Conservation (phyloP, 2,888 invertebrate genomes). For the Geotrupes spiniger region DNA sequence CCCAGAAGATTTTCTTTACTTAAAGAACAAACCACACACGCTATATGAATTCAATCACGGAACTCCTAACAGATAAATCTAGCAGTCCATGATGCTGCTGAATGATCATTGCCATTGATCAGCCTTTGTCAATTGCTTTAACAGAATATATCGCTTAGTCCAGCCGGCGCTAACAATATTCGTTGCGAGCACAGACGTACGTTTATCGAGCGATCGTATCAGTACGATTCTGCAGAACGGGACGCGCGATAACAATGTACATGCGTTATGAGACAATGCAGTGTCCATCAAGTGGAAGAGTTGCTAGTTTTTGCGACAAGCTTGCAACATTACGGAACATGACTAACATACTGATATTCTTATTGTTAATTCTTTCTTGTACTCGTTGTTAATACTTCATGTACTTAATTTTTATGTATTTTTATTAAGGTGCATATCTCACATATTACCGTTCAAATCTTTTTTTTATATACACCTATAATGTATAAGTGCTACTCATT, state of each 20-base stretch:
- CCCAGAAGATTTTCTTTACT: slow-evolving; percentile 21
- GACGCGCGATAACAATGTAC: neutral
- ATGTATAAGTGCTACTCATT: no score
- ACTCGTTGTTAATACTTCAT: slow-evolving; percentile 1
- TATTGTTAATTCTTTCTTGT: slow-evolving; percentile 17
- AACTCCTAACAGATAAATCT: slow-evolving; percentile 12
- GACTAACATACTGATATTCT: slow-evolving; percentile 26
- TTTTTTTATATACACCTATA: no score
- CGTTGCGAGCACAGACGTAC: slow-evolving; percentile 8
- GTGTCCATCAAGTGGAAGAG: slow-evolving; percentile 25
- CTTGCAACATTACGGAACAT: slow-evolving; percentile 27
- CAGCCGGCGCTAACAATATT: slow-evolving; percentile 25
- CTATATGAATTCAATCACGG: slow-evolving; percentile 28
- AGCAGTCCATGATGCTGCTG: slow-evolving; percentile 9
- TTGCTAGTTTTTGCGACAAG: slow-evolving; percentile 28
- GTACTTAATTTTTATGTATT: slow-evolving; percentile 7
- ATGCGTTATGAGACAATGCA: slow-evolving; percentile 17
- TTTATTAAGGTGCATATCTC: slow-evolving; percentile 2
- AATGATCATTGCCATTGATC: slow-evolving; percentile 28
- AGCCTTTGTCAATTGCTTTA: slow-evolving; percentile 26
- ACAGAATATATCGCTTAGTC: slow-evolving; percentile 23
- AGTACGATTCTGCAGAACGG: slow-evolving; percentile 4
- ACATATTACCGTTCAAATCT: neutral
- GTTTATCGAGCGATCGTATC: slow-evolving; percentile 10
- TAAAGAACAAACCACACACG: slow-evolving; percentile 24